A percentile compares a stretch with the other conserved stretches of the same genome.
These are phyloP conservation scores for Eriocheir sinensis DNA, from an alignment of 1,140 invertebrate genomes.

Conservation along the genomic window DNA sequence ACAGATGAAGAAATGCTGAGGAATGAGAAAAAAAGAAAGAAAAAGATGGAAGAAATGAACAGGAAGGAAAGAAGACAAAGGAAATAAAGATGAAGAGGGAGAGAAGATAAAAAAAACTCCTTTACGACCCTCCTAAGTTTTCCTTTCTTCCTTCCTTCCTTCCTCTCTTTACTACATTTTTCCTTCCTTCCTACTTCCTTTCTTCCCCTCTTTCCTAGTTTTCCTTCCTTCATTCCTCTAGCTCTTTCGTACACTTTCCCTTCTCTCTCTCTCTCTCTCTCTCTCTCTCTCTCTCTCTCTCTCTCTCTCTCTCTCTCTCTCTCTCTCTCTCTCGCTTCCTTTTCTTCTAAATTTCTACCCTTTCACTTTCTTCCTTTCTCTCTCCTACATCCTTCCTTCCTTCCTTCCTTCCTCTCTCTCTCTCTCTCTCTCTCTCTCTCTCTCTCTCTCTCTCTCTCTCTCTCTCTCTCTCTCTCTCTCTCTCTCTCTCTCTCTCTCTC, in stretches of 20 bases:
- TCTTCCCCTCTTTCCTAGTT: too few relatives aligned
- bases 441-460: conserved; percentile 14
- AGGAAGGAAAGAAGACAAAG: not conserved
- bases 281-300: conserved; percentile 4
- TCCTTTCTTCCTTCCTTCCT: not conserved
- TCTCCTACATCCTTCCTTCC: not conserved
- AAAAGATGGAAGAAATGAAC: too few relatives aligned
- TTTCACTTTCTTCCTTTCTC: not conserved
- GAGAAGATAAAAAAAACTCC: not conserved
- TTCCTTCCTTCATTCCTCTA: too few relatives aligned
- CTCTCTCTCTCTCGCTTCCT: not conserved
- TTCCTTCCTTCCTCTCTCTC: not conserved
- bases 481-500: not conserved
- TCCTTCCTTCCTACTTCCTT: too few relatives aligned
- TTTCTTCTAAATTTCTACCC: not conserved
- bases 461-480: not conserved
- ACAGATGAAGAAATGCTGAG: too few relatives aligned
- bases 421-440: not conserved
- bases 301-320: not conserved
- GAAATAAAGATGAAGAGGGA: not conserved
- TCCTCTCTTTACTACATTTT: not conserved
- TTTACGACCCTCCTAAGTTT: not conserved
- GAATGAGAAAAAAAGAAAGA: too few relatives aligned
- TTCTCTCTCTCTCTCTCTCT: not conserved
- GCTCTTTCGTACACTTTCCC: not conserved